These are phyloP conservation scores for Chironomus tentans DNA, from an alignment of 2,888 invertebrate genomes.

Conservation along the genomic window DNA sequence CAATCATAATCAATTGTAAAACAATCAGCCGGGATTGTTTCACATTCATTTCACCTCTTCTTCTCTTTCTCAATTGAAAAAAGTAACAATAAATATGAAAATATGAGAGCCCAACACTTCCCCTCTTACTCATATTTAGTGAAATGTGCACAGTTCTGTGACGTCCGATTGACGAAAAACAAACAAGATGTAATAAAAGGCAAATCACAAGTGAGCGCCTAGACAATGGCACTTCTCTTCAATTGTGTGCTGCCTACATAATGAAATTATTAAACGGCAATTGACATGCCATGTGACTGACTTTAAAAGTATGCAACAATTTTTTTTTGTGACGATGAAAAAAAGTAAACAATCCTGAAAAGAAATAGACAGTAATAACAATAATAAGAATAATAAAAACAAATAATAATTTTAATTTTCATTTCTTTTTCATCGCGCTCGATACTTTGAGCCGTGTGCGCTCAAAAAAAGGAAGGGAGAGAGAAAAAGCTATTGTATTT, in stretches of 20 bases:
- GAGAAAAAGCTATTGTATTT: slow-evolving; percentile 24
- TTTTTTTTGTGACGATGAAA: not conserved
- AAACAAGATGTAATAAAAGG: not conserved
- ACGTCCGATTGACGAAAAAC: not conserved
- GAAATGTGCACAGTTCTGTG: not conserved
- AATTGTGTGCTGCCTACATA: slow-evolving; percentile 21
- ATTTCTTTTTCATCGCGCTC: slow-evolving; percentile 13
- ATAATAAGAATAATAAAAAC: not conserved
- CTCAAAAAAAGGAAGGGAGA: not conserved
- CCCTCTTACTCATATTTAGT: no score
- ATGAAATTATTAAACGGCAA: slow-evolving; percentile 25
- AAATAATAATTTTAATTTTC: slow-evolving; percentile 22
- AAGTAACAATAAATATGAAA: no score
- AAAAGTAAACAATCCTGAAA: slow-evolving; percentile 18
- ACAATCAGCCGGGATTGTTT: slow-evolving; percentile 20
- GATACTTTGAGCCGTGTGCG: not conserved
- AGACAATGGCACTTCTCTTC: slow-evolving; percentile 6
- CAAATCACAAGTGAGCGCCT: not conserved
- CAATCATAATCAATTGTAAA: slow-evolving; percentile 25
- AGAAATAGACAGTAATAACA: not conserved
- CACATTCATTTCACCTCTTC: slow-evolving; percentile 13
- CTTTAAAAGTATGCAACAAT: slow-evolving; percentile 11
- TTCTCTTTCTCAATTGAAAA: not conserved
- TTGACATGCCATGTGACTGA: slow-evolving; percentile 21
- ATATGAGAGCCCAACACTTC: no score